Base-by-base conservation (phyloP, 2,888 invertebrate species). In the Noctua fimbriata region DNA sequence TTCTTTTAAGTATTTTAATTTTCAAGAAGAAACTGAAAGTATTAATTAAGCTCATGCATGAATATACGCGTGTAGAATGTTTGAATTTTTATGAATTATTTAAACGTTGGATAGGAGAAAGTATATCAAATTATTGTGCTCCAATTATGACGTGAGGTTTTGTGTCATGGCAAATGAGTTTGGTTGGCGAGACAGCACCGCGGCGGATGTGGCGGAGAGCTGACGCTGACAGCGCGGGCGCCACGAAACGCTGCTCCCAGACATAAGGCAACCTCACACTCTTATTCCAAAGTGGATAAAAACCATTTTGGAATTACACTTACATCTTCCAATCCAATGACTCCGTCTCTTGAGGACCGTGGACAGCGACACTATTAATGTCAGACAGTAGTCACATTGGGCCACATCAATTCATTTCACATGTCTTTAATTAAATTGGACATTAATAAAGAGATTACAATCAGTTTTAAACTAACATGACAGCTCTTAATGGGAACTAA, bases 71-170 rank as follows among this genome's bases (percentile, higher is more conserved):
- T 79, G 81, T 88, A 88, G 84, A 92, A 91, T 91, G 92, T 92
- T 92, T 92, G 89, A 90, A 92, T 91, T 94, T 92, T 93, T 93
- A 93, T 93, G 94, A 93, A 94, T 94, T 93, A 92, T 92, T 94
- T 92, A 91, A 92, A 92, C 87, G 90, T 92, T 89, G 85, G 87
- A 92, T 91, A 84, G 91, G 95, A 93, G 96, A 96, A 96, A 96
- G 96, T 95, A 92, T 92, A 92, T 93, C 92, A 93, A 94, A 95
- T 95, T 94, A 95, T 95, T 95, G 91, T 96, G 95, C 94, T 95
- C 95, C 92, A 95, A 95, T 95, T 96, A 94, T 94, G 93, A 92
- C 93, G 93, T 91, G 93, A 91, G 89, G 92, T 92, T 92, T 92
- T 89, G 86, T 93, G 93, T 93, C 93, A 93, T 92, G 92, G 87